Evolutionary conservation across 2,888 invertebrate genomes (phyloP).

Genomic region (Autographa pulchrina): DNA sequence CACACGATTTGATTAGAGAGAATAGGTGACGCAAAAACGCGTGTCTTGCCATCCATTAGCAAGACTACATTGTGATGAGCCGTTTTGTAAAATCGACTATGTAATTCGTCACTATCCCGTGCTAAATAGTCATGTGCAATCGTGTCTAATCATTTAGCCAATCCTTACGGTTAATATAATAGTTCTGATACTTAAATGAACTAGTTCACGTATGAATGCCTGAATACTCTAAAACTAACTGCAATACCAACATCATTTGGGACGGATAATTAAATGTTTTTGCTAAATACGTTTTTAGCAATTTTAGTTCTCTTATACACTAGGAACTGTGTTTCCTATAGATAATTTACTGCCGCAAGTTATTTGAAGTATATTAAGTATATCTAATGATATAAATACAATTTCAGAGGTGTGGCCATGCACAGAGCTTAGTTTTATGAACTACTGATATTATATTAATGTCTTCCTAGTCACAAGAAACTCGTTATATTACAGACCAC

Average conservation of each 20-base stretch:
- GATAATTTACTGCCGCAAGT: no score
- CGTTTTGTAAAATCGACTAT: conserved; percentile 19
- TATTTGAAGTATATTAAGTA: no score
- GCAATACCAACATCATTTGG: neutral
- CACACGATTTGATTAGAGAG: conserved; percentile 28
- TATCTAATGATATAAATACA: neutral
- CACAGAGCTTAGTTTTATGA: neutral
- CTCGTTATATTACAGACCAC: conserved; percentile 32
- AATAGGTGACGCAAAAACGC: conserved; percentile 44
- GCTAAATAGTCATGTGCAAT: conserved; percentile 6
- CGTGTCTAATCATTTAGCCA: neutral
- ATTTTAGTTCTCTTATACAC: neutral
- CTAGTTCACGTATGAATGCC: neutral
- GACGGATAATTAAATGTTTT: neutral
- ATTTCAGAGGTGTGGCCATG: neutral
- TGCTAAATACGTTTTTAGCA: neutral
- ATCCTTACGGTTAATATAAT: neutral
- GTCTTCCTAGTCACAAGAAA: conserved; percentile 23
- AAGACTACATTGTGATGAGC: conserved; percentile 18
- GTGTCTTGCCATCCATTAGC: conserved; percentile 34
- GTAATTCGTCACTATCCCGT: conserved; percentile 20
- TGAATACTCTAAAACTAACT: neutral
- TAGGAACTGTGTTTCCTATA: no score
- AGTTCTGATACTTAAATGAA: neutral
- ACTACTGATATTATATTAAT: neutral